A percentile compares a stretch with the other conserved stretches of the same genome.
These are phyloP conservation scores for Zaprionus vittiger DNA, from an alignment of 1,140 invertebrate genomes.

Conservation along the genomic window DNA sequence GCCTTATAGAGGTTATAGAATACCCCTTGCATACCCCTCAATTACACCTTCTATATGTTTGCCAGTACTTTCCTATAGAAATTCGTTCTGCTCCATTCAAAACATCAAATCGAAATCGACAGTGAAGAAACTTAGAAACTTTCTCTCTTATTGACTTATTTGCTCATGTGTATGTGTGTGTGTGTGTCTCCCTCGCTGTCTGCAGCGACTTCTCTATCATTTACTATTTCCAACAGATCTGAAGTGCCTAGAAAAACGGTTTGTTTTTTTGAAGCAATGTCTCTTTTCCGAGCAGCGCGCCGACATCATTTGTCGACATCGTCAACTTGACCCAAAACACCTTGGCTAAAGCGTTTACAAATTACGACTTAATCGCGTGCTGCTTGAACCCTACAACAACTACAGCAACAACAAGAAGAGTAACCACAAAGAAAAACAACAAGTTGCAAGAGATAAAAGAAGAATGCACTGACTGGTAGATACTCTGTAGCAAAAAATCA, in stretches of 20 bases:
- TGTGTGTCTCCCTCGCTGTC: neutral
- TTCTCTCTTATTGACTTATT: constrained; percentile 7
- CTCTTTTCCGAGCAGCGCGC: constrained; percentile 18
- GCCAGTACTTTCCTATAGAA: neutral
- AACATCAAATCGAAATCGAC: constrained; percentile 1
- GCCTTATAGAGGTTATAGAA: neutral
- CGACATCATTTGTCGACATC: constrained; percentile 33
- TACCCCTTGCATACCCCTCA: neutral
- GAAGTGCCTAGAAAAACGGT: constrained; percentile 46
- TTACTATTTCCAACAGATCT: neutral
- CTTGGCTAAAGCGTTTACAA: constrained; percentile 73
- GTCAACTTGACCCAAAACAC: constrained; percentile 75
- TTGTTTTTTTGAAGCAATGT: constrained; percentile 4
- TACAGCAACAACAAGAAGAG: constrained; percentile 19
- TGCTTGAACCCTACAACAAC: constrained; percentile 58
- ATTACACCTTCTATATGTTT: too few species aligned
- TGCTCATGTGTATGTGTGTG: neutral
- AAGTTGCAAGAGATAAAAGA: neutral
- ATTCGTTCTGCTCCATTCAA: neutral
- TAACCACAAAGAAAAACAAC: constrained; percentile 30
- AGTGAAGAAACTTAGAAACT: constrained; percentile 4
- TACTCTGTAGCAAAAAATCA: neutral
- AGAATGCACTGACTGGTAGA: neutral
- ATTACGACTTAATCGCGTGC: constrained; percentile 76
- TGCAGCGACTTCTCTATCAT: neutral